Percentiles rank a stretch among this genome's conserved stretches.
These are phyloP conservation scores for Meteorus sp. DNA, from an alignment of 1,140 invertebrate genomes.

Conservation along the genomic window DNA sequence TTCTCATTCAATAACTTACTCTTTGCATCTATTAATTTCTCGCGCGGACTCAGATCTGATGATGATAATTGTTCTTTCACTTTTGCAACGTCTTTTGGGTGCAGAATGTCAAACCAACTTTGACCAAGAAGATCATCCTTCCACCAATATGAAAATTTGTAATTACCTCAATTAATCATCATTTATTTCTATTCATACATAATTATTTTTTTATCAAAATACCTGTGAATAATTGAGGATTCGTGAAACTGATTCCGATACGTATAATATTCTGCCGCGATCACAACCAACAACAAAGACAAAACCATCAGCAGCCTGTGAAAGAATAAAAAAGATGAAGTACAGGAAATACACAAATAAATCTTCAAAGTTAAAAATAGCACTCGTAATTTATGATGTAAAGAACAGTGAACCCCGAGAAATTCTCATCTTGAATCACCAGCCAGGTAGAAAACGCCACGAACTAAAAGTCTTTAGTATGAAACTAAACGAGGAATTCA, in stretches of 20 bases:
- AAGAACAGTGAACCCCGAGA: no score
- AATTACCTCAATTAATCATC: slow-evolving; percentile 15
- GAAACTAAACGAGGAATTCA: no score
- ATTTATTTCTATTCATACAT: slow-evolving; percentile 20
- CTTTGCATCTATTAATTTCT: slow-evolving; percentile 89
- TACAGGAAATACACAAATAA: no score
- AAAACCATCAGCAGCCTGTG: slow-evolving; percentile 87
- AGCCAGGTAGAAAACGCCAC: no score
- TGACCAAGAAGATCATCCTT: slow-evolving; percentile 87
- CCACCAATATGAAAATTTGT: slow-evolving; percentile 23
- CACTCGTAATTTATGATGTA: no score
- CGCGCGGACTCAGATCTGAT: slow-evolving; percentile 84
- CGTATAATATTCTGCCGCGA: slow-evolving; percentile 85
- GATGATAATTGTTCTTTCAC: slow-evolving; percentile 94
- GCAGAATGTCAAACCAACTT: slow-evolving; percentile 92
- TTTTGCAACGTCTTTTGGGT: slow-evolving; percentile 92
- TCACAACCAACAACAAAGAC: slow-evolving; percentile 93
- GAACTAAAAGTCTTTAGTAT: no score
- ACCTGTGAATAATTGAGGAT: slow-evolving; percentile 86
- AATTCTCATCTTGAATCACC: no score
- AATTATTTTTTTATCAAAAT: slow-evolving; percentile 29
- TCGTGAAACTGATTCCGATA: slow-evolving; percentile 86
- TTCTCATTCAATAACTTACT: slow-evolving; percentile 63
- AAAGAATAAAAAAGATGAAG: no score
- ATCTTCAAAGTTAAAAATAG: no score